Evolutionary conservation across 1,140 invertebrate species (phyloP).

Genomic region (Polyergus mexicanus): DNA sequence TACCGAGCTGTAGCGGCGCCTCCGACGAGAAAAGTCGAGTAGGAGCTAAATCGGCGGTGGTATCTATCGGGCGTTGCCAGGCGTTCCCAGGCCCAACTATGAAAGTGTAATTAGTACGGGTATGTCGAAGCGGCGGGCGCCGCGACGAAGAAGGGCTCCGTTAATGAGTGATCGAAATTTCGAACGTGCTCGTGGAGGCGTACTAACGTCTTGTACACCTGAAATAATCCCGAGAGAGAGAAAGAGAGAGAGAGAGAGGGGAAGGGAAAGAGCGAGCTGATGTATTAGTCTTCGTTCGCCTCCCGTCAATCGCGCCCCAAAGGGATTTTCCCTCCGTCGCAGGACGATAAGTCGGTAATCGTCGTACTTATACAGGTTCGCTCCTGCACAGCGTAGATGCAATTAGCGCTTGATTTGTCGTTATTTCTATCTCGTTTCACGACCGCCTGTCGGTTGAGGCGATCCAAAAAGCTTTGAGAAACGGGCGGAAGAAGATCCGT

Average conservation of each 20-base stretch:
- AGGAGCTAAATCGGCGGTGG: slow-evolving; percentile 48
- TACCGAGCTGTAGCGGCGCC: slow-evolving; percentile 7
- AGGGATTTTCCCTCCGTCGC: slow-evolving; percentile 45
- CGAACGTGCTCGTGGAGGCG: slow-evolving; percentile 64
- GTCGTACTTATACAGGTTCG: slow-evolving; percentile 72
- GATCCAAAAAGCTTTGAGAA: slow-evolving; percentile 53
- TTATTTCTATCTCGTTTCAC: slow-evolving; percentile 48
- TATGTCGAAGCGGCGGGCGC: slow-evolving; percentile 1
- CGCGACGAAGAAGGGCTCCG: slow-evolving; percentile 43
- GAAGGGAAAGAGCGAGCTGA: too few species aligned
- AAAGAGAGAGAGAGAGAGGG: too few species aligned
- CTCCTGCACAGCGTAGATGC: slow-evolving; percentile 63
- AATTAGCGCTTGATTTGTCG: slow-evolving; percentile 76
- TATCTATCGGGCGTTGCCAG: slow-evolving; percentile 54
- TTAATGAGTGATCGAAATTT: slow-evolving; percentile 79
- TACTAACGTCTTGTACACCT: slow-evolving; percentile 64
- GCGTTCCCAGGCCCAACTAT: slow-evolving; percentile 66
- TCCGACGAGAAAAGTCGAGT: slow-evolving; percentile 43
- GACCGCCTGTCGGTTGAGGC: slow-evolving; percentile 8
- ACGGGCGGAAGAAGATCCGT: slow-evolving; percentile 1
- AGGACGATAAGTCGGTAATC: slow-evolving; percentile 74
- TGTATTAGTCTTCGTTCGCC: slow-evolving; percentile 56
- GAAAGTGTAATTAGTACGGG: slow-evolving; percentile 76
- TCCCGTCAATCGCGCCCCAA: slow-evolving; percentile 68
- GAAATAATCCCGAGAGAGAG: slow-evolving; percentile 64